Base-by-base conservation (phyloP, 2,797 vertebrate species). In the Selene dorsalis region DNA sequence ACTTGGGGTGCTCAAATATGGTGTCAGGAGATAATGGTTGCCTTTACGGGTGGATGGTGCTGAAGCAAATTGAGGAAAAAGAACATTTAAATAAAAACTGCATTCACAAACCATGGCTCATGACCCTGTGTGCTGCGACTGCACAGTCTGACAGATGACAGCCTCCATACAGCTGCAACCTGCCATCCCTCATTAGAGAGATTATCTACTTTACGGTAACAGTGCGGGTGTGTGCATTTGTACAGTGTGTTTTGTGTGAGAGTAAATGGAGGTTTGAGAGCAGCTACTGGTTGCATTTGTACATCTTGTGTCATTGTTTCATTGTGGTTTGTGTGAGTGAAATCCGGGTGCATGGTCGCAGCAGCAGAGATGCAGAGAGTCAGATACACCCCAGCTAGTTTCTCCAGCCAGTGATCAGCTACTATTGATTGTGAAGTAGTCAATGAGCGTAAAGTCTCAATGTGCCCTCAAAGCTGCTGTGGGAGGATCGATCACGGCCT, bases 361-460 rank as follows among this genome's bases (percentile, higher is more conserved):
- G 79, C 72, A 72, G 61, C 62, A 67, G 65, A 73, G 75, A 73
- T 35, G 75, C 72, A 7, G 26, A 58, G 32, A 35, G 32, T 35
- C 32, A 35, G 32, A 35, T 9, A 35, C 66, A 70, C 69, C 58
- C 70, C 74, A 12, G 76, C 83, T 67, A 69, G 85, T 84, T 86
- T 66, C 87, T 90, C 69, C 84, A 85, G 88, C 78, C 79, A 58
- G 84, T 84, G 91, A 93, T 94, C 91, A 87, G 92, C 85, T 62
- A 18, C 62, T 88, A 93, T 93, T 91, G 91, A 94, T 92, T 83
- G 76, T 68, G 76, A 83, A 88, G 79, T 75, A 83, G 89, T 93
- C 91, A 88, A 90, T 93, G 87, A 77, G 87, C 81, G 88, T 84
- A 87, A 87, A 90, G 88, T 91, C 90, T 91, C 90, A 88, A 89